Conservation (phyloP, 2,888 invertebrate species). For the Tetragnatha montana region DNA sequence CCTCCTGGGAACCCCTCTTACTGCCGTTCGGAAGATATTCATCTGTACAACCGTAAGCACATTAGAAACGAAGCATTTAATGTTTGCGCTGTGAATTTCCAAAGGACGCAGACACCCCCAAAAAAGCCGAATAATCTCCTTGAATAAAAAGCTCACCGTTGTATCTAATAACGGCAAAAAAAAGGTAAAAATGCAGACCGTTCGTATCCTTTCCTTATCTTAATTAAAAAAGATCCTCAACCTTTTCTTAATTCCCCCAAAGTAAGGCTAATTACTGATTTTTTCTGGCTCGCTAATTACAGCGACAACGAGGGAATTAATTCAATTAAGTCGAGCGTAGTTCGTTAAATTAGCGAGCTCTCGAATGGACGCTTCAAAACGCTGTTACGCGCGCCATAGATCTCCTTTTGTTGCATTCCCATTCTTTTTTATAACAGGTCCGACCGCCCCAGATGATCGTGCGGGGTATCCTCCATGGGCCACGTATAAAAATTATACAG, state of each 20-base stretch:
- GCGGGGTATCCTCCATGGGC: too few relatives aligned
- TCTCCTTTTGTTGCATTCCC: too few relatives aligned
- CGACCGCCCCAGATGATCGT: too few relatives aligned
- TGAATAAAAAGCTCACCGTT: constrained; percentile 33
- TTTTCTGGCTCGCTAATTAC: constrained; percentile 59
- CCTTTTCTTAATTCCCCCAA: constrained; percentile 47
- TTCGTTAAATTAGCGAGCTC: constrained; percentile 55
- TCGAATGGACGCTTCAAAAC: constrained; percentile 40
- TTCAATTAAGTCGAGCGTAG: constrained; percentile 61
- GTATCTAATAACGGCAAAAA: constrained; percentile 49
- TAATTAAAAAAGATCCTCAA: constrained; percentile 65
- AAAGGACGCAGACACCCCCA: background rate
- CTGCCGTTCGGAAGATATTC: background rate
- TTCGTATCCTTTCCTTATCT: constrained; percentile 44
- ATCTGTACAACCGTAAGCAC: constrained; percentile 23
- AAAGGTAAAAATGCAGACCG: constrained; percentile 49
- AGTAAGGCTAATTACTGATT: constrained; percentile 62
- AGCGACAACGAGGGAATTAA: constrained; percentile 66
- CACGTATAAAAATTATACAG: too few relatives aligned
- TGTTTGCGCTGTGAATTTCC: constrained; percentile 26
- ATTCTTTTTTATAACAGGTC: too few relatives aligned
- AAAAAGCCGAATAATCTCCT: constrained; percentile 25
- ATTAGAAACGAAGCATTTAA: constrained; percentile 42
- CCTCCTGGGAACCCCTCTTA: background rate
- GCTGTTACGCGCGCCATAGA: background rate